These are phyloP conservation scores for Metopolophium dirhodum DNA, from an alignment of 1,140 invertebrate species.

Conservation along the genomic window DNA sequence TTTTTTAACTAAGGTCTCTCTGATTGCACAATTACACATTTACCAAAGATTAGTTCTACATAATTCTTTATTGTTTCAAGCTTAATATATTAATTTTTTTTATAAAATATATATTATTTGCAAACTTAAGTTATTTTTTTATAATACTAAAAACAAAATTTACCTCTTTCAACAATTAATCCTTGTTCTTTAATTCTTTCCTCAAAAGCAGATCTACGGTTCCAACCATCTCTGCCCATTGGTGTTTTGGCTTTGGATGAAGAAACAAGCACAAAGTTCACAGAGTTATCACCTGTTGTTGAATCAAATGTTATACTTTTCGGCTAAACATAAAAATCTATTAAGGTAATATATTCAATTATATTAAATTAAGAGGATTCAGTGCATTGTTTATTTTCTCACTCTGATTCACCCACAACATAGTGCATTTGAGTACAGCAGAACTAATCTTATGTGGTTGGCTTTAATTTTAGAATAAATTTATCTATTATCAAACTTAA, in stretches of 20 bases:
- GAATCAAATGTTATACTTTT: constrained; percentile 41
- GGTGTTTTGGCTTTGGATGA: constrained; percentile 51
- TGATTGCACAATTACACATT: not conserved
- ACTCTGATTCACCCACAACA: not conserved
- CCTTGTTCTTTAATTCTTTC: constrained; percentile 64
- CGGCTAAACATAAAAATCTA: not conserved
- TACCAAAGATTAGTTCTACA: not conserved
- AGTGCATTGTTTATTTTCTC: not conserved
- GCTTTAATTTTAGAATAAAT: not conserved
- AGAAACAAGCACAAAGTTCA: constrained; percentile 45
- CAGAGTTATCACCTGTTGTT: constrained; percentile 1
- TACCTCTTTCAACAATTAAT: constrained; percentile 75
- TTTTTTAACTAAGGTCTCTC: too few species aligned
- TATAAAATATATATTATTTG: constrained; percentile 65
- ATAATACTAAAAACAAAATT: constrained; percentile 57
- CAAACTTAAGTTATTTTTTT: constrained; percentile 63
- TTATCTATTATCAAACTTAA: not conserved
- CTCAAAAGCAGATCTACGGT: constrained; percentile 59
- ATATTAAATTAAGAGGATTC: not conserved
- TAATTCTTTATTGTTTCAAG: not conserved
- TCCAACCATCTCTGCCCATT: constrained; percentile 60
- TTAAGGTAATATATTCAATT: not conserved
- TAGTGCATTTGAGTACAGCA: not conserved
- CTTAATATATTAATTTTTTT: constrained; percentile 60
- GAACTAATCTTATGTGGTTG: not conserved